Evolutionary conservation across 2,113 vertebrate genomes (phyloP).

Genomic region (Scomber colias): DNA sequence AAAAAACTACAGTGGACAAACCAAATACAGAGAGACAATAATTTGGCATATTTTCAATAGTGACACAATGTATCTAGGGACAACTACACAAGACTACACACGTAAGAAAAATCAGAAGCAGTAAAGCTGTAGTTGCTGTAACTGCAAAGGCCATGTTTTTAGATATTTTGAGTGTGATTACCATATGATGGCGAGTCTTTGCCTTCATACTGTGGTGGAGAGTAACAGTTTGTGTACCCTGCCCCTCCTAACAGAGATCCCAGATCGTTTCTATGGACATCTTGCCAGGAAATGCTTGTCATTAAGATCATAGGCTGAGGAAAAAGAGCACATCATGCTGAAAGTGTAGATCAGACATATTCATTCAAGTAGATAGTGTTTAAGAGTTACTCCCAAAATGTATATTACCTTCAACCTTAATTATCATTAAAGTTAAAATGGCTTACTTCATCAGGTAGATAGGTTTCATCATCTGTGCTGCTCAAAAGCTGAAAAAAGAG

Average conservation of each 20-base stretch:
- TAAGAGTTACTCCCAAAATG: neutral
- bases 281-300: slow-evolving; percentile 67
- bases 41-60: neutral
- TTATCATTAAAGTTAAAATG: neutral
- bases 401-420: neutral
- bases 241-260: slow-evolving; percentile 67
- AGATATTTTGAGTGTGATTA: slow-evolving; percentile 39
- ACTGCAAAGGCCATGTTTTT: neutral
- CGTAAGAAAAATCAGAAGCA: neutral
- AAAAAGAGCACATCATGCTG: slow-evolving; percentile 5
- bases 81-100: neutral
- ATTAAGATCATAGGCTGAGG: slow-evolving; percentile 74
- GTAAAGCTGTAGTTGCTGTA: neutral
- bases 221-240: slow-evolving; percentile 70
- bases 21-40: no score
- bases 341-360: neutral
- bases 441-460: slow-evolving; percentile 74
- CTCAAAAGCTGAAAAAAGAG: slow-evolving; percentile 76
- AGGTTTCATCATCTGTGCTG: slow-evolving; percentile 81
- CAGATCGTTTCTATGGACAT: slow-evolving; percentile 53
- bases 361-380: neutral
- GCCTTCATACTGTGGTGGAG: slow-evolving; percentile 64
- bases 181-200: slow-evolving; percentile 61
- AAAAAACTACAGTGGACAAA: no score
- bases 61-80: neutral